Evolutionary conservation across 2,888 invertebrate species (phyloP).

Genomic region (Gonocerus acuteangulatus): DNA sequence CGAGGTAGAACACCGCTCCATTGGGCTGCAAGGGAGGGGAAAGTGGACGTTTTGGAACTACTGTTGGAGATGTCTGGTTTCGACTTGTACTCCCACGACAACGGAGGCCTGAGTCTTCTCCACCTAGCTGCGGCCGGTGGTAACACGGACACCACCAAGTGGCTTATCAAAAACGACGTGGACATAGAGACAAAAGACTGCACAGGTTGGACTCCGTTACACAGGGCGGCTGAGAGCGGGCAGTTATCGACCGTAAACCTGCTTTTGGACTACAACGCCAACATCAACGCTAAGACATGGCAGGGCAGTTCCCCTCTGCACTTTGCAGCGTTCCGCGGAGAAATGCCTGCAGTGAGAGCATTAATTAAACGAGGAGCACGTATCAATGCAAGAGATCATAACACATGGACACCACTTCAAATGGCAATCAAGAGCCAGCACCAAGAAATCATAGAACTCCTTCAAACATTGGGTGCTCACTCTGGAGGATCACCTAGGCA

Average conservation of each 20-base stretch:
- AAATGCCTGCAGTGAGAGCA: not conserved
- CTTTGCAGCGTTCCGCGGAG: not conserved
- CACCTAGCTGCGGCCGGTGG: not conserved
- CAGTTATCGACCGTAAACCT: conserved; percentile 60
- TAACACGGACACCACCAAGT: not conserved
- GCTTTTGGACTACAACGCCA: conserved; percentile 66
- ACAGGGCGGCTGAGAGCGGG: conserved; percentile 85
- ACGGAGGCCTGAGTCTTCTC: not conserved
- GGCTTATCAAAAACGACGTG: not conserved
- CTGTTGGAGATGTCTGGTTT: conserved; percentile 58
- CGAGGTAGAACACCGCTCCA: conserved; percentile 70
- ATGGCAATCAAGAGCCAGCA: not conserved
- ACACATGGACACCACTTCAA: not conserved
- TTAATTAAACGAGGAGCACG: not conserved
- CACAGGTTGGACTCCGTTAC: conserved; percentile 57
- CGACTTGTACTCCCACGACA: conserved; percentile 47
- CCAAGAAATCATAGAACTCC: not conserved
- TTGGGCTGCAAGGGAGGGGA: conserved; percentile 77
- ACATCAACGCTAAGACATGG: conserved; percentile 47
- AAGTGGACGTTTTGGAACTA: conserved; percentile 62
- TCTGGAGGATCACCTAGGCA: not conserved
- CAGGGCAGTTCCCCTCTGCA: not conserved
- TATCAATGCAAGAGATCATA: not conserved
- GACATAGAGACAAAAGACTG: not conserved
- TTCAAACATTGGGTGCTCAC: not conserved